Evolutionary conservation across 2,113 vertebrate species (phyloP), one percentile per base, ranked within the genome.

Genomic region (Rhadina sibilatrix): DNA sequence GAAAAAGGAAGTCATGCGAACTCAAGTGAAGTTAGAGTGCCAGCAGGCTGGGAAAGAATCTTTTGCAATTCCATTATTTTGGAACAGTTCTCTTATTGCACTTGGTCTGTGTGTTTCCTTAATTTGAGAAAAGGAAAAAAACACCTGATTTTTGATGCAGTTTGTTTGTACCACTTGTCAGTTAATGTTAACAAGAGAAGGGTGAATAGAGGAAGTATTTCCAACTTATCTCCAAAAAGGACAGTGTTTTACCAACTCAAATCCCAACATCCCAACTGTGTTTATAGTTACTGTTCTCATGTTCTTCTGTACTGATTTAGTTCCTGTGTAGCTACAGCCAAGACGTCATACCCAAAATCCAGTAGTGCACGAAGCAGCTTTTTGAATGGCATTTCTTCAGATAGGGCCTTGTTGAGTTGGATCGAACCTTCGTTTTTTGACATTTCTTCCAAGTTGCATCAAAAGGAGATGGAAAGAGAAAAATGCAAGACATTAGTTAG

Each of bases 371-470:
- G 93, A 91, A 87, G 96, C 69, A 47, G 80, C 28, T 94, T 94
- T 93, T 97, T 97, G 93, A 94, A 83, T 12, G 25, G 6, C 6
- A 86, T 88, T 70, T 87, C 96, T 94, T 99, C 99, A 99, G 98
- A 99, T 99, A 97, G 98, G 99, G 78, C 98, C 99, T 94, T 98
- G 99, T 94, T 98, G 98, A 88, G 96, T 99, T 90, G 99, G 99
- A 96, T 99, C 99, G 20, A 99, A 99, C 85, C 99, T 98, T 96
- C 99, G 98, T 98, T 99, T 99, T 98, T 99, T 99, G 98, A 99
- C 99, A 98, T 99, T 99, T 99, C 99, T 99, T 99, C 98, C 98
- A 97, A 94, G 83, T 97, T 77, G 70, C 94, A 95, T 95, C 94
- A 97, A 92, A 94, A 95, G 93, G 93, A 97, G 97, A 87, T n/a